Conservation (phyloP, 1,140 invertebrate species). For the Thaumatotibia leucotreta region DNA sequence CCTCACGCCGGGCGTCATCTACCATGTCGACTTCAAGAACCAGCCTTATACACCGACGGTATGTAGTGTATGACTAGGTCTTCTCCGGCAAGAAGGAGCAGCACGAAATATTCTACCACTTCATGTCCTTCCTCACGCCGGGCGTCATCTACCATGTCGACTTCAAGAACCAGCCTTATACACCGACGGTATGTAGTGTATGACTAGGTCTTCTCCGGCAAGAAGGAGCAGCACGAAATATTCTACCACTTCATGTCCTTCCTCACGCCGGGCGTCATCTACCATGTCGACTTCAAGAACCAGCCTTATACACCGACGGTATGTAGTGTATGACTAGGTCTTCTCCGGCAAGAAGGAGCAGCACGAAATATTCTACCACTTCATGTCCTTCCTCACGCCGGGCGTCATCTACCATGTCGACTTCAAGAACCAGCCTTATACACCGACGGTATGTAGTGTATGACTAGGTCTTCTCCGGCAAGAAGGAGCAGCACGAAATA, state of each 20-base stretch:
- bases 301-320: constrained; percentile 82
- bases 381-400: constrained; percentile 95
- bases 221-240: constrained; percentile 79
- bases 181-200: constrained; percentile 79
- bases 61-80: constrained; percentile 28
- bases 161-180: constrained; percentile 80
- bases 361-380: constrained; percentile 77
- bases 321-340: constrained; percentile 28
- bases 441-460: constrained; percentile 79
- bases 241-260: constrained; percentile 92
- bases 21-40: constrained; percentile 88
- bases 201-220: neutral
- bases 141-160: constrained; percentile 93
- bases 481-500: too few relatives aligned
- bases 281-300: constrained; percentile 88
- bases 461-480: neutral
- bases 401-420: constrained; percentile 93
- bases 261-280: constrained; percentile 93
- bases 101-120: constrained; percentile 77
- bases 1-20: constrained; percentile 93
- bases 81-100: constrained; percentile 78
- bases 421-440: constrained; percentile 80
- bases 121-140: constrained; percentile 95
- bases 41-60: constrained; percentile 82
- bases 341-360: constrained; percentile 78